phyloP scores from a whole-genome alignment of 1,140 invertebrate species.

The Amphibalanus amphitrite region DNA sequence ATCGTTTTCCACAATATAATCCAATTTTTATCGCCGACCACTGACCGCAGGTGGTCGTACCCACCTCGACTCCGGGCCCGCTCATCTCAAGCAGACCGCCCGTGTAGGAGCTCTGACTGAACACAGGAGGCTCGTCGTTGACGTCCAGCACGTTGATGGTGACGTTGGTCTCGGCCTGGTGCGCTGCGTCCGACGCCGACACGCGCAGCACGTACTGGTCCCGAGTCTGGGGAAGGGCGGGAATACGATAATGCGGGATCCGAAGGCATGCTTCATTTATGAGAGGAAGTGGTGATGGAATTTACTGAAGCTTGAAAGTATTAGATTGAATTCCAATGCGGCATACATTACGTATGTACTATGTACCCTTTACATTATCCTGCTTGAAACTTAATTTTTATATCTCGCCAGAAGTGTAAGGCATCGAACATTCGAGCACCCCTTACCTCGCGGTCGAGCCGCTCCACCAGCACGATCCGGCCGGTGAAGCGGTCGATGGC shows the following conservation, averaged over 20 bases:
- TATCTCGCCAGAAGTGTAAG: too few species aligned
- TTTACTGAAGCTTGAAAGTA: too few species aligned
- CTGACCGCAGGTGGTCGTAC: neutral
- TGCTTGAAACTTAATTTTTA: too few species aligned
- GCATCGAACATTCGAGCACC: too few species aligned
- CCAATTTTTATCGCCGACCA: too few species aligned
- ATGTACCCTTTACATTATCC: too few species aligned
- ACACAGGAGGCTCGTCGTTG: conserved; percentile 78
- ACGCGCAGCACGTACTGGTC: conserved; percentile 53
- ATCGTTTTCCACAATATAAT: neutral
- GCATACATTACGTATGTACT: too few species aligned
- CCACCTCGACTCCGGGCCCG: conserved; percentile 34
- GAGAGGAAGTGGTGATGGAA: too few species aligned
- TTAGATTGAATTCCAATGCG: too few species aligned
- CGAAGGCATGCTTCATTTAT: too few species aligned
- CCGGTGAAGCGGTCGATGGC: conserved; percentile 79
- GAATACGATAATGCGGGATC: too few species aligned
- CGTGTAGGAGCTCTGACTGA: conserved; percentile 60
- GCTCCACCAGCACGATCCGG: conserved; percentile 53
- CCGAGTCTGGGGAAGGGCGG: conserved; percentile 20
- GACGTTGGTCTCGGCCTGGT: conserved; percentile 57
- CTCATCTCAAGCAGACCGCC: conserved; percentile 34
- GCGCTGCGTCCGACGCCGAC: conserved; percentile 64
- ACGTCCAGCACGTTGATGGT: conserved; percentile 68
- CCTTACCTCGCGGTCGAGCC: conserved; percentile 49